A percentile compares a stretch with the other conserved stretches of the same genome.
Conservation (phyloP, 2,888 invertebrate species). For the Drosophila peninsularis region DNA sequence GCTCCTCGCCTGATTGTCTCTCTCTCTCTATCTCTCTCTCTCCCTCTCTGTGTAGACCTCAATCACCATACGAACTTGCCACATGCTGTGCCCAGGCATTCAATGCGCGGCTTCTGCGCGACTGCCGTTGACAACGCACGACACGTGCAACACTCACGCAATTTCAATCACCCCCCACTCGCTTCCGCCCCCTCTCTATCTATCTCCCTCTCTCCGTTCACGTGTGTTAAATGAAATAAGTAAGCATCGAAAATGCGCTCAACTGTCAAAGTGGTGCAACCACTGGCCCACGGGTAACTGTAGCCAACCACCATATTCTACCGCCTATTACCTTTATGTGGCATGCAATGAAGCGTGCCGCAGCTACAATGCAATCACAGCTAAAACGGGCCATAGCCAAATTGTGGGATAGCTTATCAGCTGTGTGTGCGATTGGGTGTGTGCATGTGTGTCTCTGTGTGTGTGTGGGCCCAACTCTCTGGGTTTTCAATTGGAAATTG, state of each 20-base stretch:
- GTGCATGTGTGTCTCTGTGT: neutral
- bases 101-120: conserved; percentile 37
- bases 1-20: conserved; percentile 16
- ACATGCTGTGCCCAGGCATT: conserved; percentile 50
- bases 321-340: conserved; percentile 48
- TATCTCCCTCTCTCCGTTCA: neutral
- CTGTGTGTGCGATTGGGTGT: neutral
- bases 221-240: conserved; percentile 57
- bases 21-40: neutral
- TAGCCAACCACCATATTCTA: conserved; percentile 20
- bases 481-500: conserved; percentile 46
- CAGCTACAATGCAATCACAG: conserved; percentile 62
- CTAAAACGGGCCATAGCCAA: conserved; percentile 56
- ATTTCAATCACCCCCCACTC: conserved; percentile 36
- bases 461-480: conserved; percentile 16
- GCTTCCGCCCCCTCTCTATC: neutral
- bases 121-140: conserved; percentile 63
- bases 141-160: conserved; percentile 77
- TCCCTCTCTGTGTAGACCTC: conserved; percentile 8
- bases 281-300: conserved; percentile 28
- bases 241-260: conserved; percentile 72
- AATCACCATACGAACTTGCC: conserved; percentile 39
- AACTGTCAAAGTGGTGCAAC: conserved; percentile 71
- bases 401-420: conserved; percentile 61
- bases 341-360: conserved; percentile 65